Evolutionary conservation across 2,797 vertebrate genomes (phyloP).

Genomic region (Notoglanidium macrostoma): DNA sequence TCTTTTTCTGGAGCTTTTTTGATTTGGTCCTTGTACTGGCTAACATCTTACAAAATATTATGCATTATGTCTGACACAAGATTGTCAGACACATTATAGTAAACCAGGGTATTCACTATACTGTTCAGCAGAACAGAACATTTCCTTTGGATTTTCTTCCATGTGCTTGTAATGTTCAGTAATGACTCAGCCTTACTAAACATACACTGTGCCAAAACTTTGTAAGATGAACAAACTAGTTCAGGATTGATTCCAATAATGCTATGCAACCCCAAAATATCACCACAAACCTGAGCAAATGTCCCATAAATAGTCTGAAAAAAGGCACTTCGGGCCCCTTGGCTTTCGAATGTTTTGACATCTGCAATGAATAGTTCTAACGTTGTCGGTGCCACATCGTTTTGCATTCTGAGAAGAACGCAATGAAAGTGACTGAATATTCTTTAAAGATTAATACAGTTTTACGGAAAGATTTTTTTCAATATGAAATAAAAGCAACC

Average conservation of each 20-base stretch:
- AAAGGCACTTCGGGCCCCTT: neutral
- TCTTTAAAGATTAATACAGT: neutral
- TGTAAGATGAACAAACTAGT: too few species aligned
- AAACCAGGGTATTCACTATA: too few species aligned
- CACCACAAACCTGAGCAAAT: neutral
- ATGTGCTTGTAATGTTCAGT: too few species aligned
- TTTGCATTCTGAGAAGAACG: neutral
- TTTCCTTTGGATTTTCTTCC: too few species aligned
- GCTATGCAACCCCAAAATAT: neutral
- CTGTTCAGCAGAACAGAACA: too few species aligned
- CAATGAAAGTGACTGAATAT: neutral
- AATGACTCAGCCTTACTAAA: too few species aligned
- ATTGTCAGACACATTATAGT: too few species aligned
- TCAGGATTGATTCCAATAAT: neutral
- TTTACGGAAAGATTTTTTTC: neutral
- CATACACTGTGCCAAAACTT: too few species aligned
- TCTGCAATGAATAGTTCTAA: neutral
- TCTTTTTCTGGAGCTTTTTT: neutral
- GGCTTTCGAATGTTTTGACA: neutral
- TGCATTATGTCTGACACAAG: too few species aligned
- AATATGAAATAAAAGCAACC: neutral
- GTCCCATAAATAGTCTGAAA: neutral
- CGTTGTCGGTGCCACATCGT: neutral
- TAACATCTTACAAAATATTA: neutral
- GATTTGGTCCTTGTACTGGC: neutral